Percentiles rank a stretch among this genome's conserved stretches.
phyloP scores from a whole-genome alignment of 2,113 vertebrate genomes.

The Nannospalax galili region DNA sequence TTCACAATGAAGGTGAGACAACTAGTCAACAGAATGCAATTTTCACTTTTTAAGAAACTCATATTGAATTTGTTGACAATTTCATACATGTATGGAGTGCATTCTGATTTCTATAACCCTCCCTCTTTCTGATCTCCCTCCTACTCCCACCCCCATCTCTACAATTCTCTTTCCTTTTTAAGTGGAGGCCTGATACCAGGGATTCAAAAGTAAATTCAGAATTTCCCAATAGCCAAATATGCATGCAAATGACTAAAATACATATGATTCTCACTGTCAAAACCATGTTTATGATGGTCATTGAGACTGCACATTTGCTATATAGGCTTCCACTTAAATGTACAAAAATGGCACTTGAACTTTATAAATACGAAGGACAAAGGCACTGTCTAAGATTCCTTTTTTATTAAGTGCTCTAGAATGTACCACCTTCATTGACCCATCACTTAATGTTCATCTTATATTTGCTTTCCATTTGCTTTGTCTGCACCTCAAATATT shows the following conservation, averaged over 20 bases:
- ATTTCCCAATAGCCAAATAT: not conserved
- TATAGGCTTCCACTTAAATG: too few relatives aligned
- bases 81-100: not conserved
- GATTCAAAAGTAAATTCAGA: not conserved
- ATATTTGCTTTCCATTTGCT: not conserved
- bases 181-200: not conserved
- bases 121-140: not conserved
- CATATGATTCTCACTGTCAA: not conserved
- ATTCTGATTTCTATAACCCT: not conserved
- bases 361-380: not conserved
- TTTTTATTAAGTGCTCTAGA: not conserved
- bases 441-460: too few relatives aligned
- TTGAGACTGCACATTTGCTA: too few relatives aligned
- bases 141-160: not conserved
- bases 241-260: not conserved
- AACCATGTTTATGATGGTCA: not conserved
- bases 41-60: slow-evolving; percentile 2
- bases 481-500: not conserved
- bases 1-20: not conserved
- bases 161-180: not conserved
- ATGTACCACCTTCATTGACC: not conserved
- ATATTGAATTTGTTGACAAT: too few relatives aligned
- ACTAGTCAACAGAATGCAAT: not conserved
- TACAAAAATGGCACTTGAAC: not conserved
- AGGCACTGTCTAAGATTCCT: too few relatives aligned